Evolutionary conservation across 2,888 invertebrate genomes (phyloP), one percentile per base, ranked within the genome.

Genomic region (Caenorhabditis drosophilae): DNA sequence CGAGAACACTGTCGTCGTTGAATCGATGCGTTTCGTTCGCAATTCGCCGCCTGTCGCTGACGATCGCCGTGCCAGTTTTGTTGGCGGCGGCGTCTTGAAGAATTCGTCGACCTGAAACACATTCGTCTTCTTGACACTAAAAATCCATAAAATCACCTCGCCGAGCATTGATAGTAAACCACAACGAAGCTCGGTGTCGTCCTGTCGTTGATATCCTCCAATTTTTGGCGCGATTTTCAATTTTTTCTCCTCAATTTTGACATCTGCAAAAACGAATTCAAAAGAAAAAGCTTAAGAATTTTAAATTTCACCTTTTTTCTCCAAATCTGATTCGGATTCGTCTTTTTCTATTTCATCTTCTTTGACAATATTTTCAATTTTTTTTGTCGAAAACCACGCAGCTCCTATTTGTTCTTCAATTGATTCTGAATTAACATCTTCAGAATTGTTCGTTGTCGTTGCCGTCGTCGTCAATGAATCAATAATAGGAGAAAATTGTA

Each of bases 331-430:
- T n/a, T n/a, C n/a, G n/a, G n/a, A n/a, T n/a, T n/a, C n/a, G n/a
- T n/a, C n/a, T n/a, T n/a, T n/a, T n/a, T n/a, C 6, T 31, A 9
- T 12, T 31, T 31, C 31, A 31, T 12, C 31, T 31, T 31, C 31
- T 31, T 31, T 12, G 31, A 31, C 31, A 31, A 31, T 31, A 31
- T 31, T 31, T 31, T 12, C 31, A 31, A 31, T 9, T 31, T 31
- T 31, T 31, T 12, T 34, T 9, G 26, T 46, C 38, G 20, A 31
- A 42, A 64, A 67, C 67, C 69, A 72, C 36, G 58, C 63, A 38
- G 51, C 45, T 22, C 56, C 61, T 59, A 51, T 51, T 68, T 72
- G 66, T 68, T 71, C 68, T 41, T 22, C 38, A 55, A 12, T 42
- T 42, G 25, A 23, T 6, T 18, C 34, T 16, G 25, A 23, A 27